Base-by-base conservation (phyloP, 2,797 vertebrate species). In the Centropyge bicolor region DNA sequence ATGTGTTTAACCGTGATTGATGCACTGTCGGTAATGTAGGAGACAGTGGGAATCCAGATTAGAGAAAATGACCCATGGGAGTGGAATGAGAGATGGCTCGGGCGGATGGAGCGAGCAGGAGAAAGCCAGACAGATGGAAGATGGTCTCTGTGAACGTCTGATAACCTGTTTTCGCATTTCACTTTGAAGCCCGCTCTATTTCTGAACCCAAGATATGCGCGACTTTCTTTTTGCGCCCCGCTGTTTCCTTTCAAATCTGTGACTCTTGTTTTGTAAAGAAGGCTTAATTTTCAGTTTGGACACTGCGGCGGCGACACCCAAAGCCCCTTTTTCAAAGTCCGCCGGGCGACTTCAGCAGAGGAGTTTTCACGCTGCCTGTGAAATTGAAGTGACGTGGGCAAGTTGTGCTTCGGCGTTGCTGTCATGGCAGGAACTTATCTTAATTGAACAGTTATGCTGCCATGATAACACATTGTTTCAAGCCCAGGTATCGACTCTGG, bases 21-120 rank as follows among this genome's bases (percentile, higher is more conserved):
- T 91, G 87, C 72, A 49, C 83, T 84, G 92, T 92, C 89, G 78
- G 89, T 87, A 86, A 91, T 78, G 74, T 55, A 38, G 88, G 75
- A 86, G 88, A 89, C 90, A 84, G 92, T 85, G 78, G 83, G 89
- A 89, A 89, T 91, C 91, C 85, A 93, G 90, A 94, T 93, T 90
- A 90, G 90, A 83, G 80, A 64, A 85, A 90, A 83, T 72, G 86
- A 89, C 90, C 88, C 88, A 76, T 55, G 74, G 87, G 89, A 87
- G 69, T 8, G 41, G 63, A 70, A 73, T 78, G 86, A 91, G 81
- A 88, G 84, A 89, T 76, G 71, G 76, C 60, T 17, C 54, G 55
- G 73, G 48, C 81, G 55, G 81, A 63, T 49, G 59, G 51, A 8
- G 77, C 24, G 61, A 63, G 64, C 0, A 0, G 8, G 69, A 57